phyloP scores from a whole-genome alignment of 2,888 invertebrate genomes.

The Dyspetes luteomarginatus region DNA sequence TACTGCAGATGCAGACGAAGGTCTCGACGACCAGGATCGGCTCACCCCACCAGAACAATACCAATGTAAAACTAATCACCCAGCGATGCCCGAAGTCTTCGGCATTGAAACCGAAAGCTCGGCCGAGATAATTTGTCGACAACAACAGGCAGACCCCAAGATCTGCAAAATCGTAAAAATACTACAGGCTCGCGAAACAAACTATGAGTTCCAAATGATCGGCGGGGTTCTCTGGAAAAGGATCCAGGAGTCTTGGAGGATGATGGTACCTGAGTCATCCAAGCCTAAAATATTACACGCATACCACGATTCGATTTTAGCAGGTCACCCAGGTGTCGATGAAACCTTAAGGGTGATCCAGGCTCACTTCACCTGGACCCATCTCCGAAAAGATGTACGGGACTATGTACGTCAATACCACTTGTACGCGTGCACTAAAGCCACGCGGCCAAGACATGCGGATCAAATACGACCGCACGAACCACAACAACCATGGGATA shows the following conservation, averaged over 20 bases:
- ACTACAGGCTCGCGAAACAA: too few relatives aligned
- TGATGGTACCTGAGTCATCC: neutral
- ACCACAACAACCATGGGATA: conserved; percentile 25
- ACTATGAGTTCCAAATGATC: neutral
- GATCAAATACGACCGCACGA: neutral
- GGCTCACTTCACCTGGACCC: conserved; percentile 15
- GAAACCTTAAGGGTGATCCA: conserved; percentile 23
- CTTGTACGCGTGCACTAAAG: neutral
- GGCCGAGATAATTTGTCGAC: neutral
- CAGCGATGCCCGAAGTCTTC: neutral
- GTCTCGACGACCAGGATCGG: neutral
- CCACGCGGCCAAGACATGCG: neutral
- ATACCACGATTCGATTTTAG: conserved; percentile 19
- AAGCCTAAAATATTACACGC: neutral
- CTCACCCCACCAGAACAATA: neutral
- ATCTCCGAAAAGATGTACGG: conserved; percentile 7
- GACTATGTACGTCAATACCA: conserved; percentile 7
- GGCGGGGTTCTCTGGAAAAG: neutral
- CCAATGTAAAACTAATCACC: too few relatives aligned
- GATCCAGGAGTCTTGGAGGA: neutral
- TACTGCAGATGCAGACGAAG: neutral
- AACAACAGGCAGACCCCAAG: neutral
- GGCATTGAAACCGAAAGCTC: neutral
- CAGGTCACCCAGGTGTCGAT: conserved; percentile 28
- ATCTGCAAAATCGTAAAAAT: neutral